A percentile compares a stretch with the other conserved stretches of the same genome.
Conservation (phyloP, 2,113 vertebrate genomes). For the Dasyornis broadbenti region DNA sequence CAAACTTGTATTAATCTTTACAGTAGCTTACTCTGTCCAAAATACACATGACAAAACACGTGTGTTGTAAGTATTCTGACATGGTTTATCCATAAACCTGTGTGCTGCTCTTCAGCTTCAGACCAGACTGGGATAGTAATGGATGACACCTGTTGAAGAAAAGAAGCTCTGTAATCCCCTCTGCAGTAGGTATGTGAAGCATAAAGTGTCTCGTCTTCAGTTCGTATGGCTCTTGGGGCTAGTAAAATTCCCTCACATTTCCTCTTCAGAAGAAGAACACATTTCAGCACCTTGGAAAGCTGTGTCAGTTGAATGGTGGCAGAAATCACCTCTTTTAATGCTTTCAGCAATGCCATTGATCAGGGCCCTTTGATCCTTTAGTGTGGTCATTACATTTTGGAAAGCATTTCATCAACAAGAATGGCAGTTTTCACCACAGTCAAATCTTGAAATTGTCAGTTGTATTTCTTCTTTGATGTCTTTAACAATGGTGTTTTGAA, state of each 20-base stretch:
- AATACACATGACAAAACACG: not conserved
- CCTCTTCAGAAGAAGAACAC: not conserved
- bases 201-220: not conserved
- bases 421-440: not conserved
- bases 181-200: not conserved
- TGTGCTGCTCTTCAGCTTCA: slow-evolving; percentile 34
- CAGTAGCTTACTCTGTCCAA: slow-evolving; percentile 7
- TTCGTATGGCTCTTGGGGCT: not conserved
- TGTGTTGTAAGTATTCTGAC: slow-evolving; percentile 8
- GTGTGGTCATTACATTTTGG: slow-evolving; percentile 19
- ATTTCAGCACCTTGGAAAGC: slow-evolving; percentile 23
- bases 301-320: not conserved
- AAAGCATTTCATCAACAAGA: slow-evolving; percentile 16
- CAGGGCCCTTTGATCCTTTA: not conserved
- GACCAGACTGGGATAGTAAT: slow-evolving; percentile 52
- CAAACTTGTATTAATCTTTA: slow-evolving; percentile 9
- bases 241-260: not conserved
- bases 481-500: not conserved
- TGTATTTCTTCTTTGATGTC: not conserved
- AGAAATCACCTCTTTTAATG: slow-evolving; percentile 8
- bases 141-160: slow-evolving; percentile 53
- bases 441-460: slow-evolving; percentile 4
- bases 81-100: slow-evolving; percentile 53
- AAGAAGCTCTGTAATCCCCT: not conserved
- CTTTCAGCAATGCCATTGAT: not conserved